phyloP scores from a whole-genome alignment of 2,888 invertebrate species.

The Amblyjoppa proteus region DNA sequence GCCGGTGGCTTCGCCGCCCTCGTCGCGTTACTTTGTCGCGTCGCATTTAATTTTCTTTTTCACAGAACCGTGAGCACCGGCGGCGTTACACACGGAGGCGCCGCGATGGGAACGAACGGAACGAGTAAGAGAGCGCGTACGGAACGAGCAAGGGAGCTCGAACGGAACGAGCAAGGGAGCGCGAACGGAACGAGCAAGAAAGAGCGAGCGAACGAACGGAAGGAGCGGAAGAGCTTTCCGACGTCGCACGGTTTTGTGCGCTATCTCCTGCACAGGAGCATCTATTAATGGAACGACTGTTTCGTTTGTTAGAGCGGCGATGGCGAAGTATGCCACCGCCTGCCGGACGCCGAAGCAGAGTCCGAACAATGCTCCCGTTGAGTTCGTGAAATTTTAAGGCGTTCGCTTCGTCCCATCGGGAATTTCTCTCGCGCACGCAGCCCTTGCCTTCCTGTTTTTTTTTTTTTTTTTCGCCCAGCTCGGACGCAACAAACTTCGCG shows the following conservation, averaged over 20 bases:
- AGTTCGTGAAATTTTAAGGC: conserved; percentile 51
- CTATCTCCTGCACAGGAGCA: conserved; percentile 55
- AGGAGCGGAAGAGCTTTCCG: conserved; percentile 39
- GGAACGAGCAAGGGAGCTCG: no score
- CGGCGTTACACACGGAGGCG: conserved; percentile 6
- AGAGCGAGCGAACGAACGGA: neutral
- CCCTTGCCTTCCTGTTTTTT: conserved; percentile 18
- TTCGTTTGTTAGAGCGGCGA: conserved; percentile 59
- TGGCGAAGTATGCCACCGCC: conserved; percentile 50
- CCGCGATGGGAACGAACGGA: neutral
- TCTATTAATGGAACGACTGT: conserved; percentile 68
- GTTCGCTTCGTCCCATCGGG: conserved; percentile 23
- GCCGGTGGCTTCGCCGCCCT: conserved; percentile 24
- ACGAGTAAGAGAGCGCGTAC: neutral
- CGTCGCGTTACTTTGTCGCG: conserved; percentile 49
- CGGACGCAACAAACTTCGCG: conserved; percentile 45
- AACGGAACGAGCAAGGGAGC: neutral
- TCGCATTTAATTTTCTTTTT: conserved; percentile 64
- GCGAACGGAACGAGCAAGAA: neutral
- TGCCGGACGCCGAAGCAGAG: conserved; percentile 13
- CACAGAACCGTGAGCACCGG: neutral
- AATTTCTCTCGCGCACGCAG: conserved; percentile 49
- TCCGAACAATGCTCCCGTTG: conserved; percentile 58
- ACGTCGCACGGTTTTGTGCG: conserved; percentile 31
- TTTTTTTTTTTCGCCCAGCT: conserved; percentile 23